phyloP scores from a whole-genome alignment of 2,888 invertebrate species.

The Panorpa germanica region DNA sequence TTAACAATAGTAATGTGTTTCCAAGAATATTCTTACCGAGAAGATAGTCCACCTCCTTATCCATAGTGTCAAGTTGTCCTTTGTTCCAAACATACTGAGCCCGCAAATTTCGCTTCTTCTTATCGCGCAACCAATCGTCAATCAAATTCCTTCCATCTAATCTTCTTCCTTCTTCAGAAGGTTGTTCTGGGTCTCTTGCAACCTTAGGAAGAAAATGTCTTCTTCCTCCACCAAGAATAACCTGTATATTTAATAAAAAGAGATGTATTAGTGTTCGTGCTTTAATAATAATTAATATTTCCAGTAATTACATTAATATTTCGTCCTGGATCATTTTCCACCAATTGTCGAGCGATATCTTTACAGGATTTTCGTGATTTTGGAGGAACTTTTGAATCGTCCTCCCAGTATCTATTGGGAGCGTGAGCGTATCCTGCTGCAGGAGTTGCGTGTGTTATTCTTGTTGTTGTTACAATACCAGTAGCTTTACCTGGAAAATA shows the following conservation, averaged over 20 bases:
- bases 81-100: constrained; percentile 42
- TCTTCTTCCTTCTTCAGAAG: constrained; percentile 29
- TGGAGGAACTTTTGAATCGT: constrained; percentile 39
- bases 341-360: constrained; percentile 42
- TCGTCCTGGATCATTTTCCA: constrained; percentile 41
- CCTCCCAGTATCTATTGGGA: constrained; percentile 42
- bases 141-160: constrained; percentile 46
- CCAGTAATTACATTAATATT: constrained; percentile 36
- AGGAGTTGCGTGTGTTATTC: constrained; percentile 44
- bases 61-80: constrained; percentile 31
- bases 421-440: constrained; percentile 42
- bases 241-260: no score
- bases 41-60: constrained; percentile 36
- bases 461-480: constrained; percentile 46
- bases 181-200: constrained; percentile 25
- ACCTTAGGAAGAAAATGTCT: constrained; percentile 41
- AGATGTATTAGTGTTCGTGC: no score
- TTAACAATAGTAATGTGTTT: neutral
- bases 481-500: constrained; percentile 33
- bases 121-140: constrained; percentile 37
- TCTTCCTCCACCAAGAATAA: constrained; percentile 61
- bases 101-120: constrained; percentile 19
- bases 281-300: neutral
- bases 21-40: constrained; percentile 26
- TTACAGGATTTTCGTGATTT: constrained; percentile 35